Percentiles rank a stretch among this genome's conserved stretches.
These are phyloP conservation scores for Saguinus midas DNA, from an alignment of 2,113 vertebrate genomes.

Conservation along the genomic window DNA sequence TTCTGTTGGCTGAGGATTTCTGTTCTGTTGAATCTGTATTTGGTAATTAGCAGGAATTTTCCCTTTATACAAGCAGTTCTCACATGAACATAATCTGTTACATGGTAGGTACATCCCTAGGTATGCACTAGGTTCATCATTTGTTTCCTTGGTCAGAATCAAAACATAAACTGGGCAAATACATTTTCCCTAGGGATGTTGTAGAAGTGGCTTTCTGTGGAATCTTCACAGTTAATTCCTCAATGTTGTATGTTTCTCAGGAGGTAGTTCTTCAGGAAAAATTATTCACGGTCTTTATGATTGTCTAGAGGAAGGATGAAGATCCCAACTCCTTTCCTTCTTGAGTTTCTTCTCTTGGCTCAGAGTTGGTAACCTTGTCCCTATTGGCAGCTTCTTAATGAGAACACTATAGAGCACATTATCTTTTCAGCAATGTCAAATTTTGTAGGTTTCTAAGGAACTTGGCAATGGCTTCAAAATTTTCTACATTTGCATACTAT, in stretches of 20 bases:
- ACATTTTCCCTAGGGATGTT: not conserved
- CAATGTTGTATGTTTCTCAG: not conserved
- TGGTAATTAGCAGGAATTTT: not conserved
- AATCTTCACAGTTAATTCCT: not conserved
- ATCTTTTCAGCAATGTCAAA: not conserved
- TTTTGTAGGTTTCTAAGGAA: not conserved
- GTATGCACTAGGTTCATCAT: not conserved
- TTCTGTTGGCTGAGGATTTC: not conserved
- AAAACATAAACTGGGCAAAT: not conserved
- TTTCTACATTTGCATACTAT: not conserved
- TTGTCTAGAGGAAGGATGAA: not conserved
- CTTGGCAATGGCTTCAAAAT: not conserved
- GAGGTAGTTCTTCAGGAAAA: not conserved
- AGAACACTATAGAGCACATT: not conserved
- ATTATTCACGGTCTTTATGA: not conserved
- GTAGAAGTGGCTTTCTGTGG: not conserved
- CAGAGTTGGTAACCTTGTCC: not conserved
- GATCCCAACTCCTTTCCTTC: not conserved
- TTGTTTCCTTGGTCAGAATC: conserved; percentile 30
- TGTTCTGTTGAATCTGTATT: not conserved
- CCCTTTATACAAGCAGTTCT: not conserved
- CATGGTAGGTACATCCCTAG: not conserved
- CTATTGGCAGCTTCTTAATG: not conserved
- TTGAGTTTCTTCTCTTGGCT: not conserved
- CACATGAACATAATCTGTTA: not conserved